A percentile compares a stretch with the other conserved stretches of the same genome.
Conservation (phyloP, 2,888 invertebrate species). For the Electrophaes corylata region DNA sequence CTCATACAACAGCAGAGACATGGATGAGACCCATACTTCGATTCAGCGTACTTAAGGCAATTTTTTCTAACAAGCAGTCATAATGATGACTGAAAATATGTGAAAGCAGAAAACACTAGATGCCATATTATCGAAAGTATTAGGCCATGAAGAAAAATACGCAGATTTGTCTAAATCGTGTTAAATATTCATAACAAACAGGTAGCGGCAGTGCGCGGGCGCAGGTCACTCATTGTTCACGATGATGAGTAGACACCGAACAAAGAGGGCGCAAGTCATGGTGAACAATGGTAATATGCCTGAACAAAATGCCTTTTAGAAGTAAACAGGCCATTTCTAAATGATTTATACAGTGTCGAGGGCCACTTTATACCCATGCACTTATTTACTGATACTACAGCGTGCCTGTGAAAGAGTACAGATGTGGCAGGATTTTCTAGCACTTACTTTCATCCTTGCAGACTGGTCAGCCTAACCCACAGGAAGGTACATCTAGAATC, state of each 20-base stretch:
- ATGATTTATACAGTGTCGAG: background rate
- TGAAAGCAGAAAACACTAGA: no score
- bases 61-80: no score
- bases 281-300: conserved; percentile 42
- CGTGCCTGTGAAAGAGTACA: no score
- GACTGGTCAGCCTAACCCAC: no score
- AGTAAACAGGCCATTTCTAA: background rate
- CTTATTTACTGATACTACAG: no score
- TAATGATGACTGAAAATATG: background rate
- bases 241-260: conserved; percentile 54
- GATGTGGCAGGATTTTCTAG: no score
- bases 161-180: conserved; percentile 12
- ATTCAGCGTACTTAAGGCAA: no score
- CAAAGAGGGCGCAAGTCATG: conserved; percentile 54
- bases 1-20: background rate
- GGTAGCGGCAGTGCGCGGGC: conserved; percentile 63
- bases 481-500: no score
- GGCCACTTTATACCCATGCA: background rate
- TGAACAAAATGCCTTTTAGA: conserved; percentile 30
- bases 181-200: conserved; percentile 32
- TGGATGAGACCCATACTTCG: background rate
- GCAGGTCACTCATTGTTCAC: conserved; percentile 65
- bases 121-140: background rate
- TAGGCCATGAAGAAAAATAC: background rate
- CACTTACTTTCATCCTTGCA: no score